phyloP scores from a whole-genome alignment of 2,888 invertebrate genomes.

The Athalia cordata region DNA sequence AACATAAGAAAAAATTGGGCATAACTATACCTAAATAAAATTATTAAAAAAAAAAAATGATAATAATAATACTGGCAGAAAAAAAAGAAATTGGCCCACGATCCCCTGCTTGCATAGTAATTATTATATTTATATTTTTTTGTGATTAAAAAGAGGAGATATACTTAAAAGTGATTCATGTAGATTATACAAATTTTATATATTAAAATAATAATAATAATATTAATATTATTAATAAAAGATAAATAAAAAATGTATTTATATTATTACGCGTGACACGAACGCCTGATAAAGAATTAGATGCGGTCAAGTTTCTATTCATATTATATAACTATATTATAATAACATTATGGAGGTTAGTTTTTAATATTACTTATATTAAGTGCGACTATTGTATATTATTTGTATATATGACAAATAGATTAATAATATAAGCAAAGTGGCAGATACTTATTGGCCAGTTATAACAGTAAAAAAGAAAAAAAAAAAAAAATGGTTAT shows the following conservation, averaged over 20 bases:
- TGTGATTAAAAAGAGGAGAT: constrained; percentile 59
- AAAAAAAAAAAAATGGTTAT: constrained; percentile 55
- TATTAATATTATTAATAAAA: constrained; percentile 45
- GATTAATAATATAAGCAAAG: constrained; percentile 79
- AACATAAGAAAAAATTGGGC: neutral
- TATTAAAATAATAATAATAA: constrained; percentile 66
- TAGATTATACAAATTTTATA: constrained; percentile 69
- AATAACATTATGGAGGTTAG: constrained; percentile 62
- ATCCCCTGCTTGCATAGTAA: constrained; percentile 62
- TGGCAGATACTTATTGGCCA: constrained; percentile 84
- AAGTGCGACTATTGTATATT: constrained; percentile 74
- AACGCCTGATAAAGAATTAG: constrained; percentile 61
- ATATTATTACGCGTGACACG: constrained; percentile 62
- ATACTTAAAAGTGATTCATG: constrained; percentile 66
- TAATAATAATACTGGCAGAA: constrained; percentile 60
- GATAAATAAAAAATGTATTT: constrained; percentile 60
- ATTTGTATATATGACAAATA: constrained; percentile 81
- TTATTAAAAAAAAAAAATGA: neutral
- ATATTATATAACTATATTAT: constrained; percentile 59
- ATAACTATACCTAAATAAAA: constrained; percentile 53
- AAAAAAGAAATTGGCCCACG: constrained; percentile 51
- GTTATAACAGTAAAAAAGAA: constrained; percentile 72
- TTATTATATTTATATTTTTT: constrained; percentile 65
- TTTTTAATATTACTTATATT: constrained; percentile 65
- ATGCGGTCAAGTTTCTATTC: constrained; percentile 69